Percentiles rank a stretch among this genome's conserved stretches.
Evolutionary conservation across 2,888 invertebrate genomes (phyloP).

Genomic region (Drosophila birchii): DNA sequence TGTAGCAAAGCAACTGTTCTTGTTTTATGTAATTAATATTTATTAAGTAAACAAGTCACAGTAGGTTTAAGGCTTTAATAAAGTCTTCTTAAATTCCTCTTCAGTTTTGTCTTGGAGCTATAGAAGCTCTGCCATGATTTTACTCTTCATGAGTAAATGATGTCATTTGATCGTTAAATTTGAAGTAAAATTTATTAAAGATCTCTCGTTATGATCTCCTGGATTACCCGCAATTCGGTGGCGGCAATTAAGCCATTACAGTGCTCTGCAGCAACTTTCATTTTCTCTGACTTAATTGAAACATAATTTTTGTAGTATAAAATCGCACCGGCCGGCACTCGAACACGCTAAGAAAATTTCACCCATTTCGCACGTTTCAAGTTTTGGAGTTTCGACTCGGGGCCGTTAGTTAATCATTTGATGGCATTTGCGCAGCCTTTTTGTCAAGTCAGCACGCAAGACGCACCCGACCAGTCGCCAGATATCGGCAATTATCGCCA

Average conservation of each 20-base stretch:
- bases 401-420: slow-evolving; percentile 76
- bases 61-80: neutral
- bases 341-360: slow-evolving; percentile 72
- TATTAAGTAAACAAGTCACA: neutral
- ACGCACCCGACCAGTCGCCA: slow-evolving; percentile 48
- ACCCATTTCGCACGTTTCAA: slow-evolving; percentile 75
- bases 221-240: slow-evolving; percentile 35
- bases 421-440: slow-evolving; percentile 73
- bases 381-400: slow-evolving; percentile 8
- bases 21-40: neutral
- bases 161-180: slow-evolving; percentile 13
- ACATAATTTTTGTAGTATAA: slow-evolving; percentile 76
- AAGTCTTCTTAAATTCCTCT: neutral
- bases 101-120: neutral
- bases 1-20: too few species aligned
- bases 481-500: slow-evolving; percentile 43
- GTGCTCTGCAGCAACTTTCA: slow-evolving; percentile 73
- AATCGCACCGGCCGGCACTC: slow-evolving; percentile 68
- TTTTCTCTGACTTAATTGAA: slow-evolving; percentile 77
- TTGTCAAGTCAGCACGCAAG: slow-evolving; percentile 66
- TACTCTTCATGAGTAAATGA: neutral
- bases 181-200: slow-evolving; percentile 28
- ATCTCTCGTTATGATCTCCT: slow-evolving; percentile 28
- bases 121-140: neutral
- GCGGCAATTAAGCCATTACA: slow-evolving; percentile 70